Evolutionary conservation across 2,888 invertebrate species (phyloP).

Genomic region (Drosophila leonis): DNA sequence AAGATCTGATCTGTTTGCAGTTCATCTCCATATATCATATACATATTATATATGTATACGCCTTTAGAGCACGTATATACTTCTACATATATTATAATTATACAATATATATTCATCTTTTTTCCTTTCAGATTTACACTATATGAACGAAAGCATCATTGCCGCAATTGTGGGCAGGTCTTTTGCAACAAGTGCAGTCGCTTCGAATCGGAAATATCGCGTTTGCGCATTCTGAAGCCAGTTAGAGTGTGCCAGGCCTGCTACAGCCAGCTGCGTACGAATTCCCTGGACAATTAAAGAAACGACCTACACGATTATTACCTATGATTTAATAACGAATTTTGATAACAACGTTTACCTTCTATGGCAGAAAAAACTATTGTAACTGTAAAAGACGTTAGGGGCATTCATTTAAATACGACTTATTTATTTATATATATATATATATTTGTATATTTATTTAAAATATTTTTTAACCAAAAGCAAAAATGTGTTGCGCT

Average conservation of each 20-base stretch:
- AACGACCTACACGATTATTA: conserved; percentile 1
- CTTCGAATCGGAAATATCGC: conserved; percentile 97
- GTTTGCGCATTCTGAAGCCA: conserved; percentile 96
- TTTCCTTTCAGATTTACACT: conserved; percentile 91
- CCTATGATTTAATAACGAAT: conserved; percentile 30
- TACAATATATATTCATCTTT: no score
- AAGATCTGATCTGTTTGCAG: neutral
- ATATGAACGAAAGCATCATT: conserved; percentile 98
- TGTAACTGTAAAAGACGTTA: conserved; percentile 57
- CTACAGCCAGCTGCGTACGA: conserved; percentile 87
- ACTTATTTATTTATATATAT: conserved; percentile 27
- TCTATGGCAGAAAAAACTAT: conserved; percentile 12
- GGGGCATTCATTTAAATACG: conserved; percentile 39
- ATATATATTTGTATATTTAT: conserved; percentile 38
- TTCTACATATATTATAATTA: neutral
- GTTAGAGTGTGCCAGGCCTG: conserved; percentile 98
- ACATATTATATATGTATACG: no score
- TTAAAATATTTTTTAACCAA: conserved; percentile 55
- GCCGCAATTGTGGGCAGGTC: conserved; percentile 98
- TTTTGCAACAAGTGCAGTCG: conserved; percentile 99
- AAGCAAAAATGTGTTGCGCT: conserved; percentile 52
- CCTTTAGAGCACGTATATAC: no score
- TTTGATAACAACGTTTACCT: conserved; percentile 32
- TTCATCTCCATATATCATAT: neutral
- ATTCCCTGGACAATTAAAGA: conserved; percentile 83